Evolutionary conservation across 2,113 vertebrate species (phyloP).

Genomic region (Actenoides lindsayi): DNA sequence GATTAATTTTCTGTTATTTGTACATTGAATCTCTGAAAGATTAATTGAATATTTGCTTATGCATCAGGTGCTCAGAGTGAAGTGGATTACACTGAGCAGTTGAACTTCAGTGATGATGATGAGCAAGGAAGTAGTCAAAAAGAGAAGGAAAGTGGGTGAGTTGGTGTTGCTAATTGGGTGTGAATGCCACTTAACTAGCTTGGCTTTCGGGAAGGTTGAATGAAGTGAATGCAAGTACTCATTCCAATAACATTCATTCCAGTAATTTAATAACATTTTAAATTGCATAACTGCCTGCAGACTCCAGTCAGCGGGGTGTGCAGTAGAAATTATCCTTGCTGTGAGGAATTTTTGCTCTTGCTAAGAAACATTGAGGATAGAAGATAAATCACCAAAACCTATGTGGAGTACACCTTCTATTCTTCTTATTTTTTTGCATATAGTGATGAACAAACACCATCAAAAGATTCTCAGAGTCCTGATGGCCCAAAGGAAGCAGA

Average conservation of each 20-base stretch:
- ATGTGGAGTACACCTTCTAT: background rate
- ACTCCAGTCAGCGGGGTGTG: background rate
- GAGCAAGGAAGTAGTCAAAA: slow-evolving; percentile 90
- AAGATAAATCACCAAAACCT: background rate
- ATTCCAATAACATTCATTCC: background rate
- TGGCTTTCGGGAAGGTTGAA: background rate
- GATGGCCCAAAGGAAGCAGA: slow-evolving; percentile 86
- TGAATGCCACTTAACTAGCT: background rate
- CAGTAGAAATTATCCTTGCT: background rate
- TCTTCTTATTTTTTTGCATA: slow-evolving; percentile 19
- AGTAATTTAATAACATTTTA: background rate
- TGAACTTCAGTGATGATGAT: slow-evolving; percentile 99
- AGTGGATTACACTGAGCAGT: slow-evolving; percentile 97
- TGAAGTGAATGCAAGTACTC: background rate
- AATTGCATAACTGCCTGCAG: background rate
- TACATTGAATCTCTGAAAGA: background rate
- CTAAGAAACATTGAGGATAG: background rate
- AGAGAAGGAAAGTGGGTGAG: slow-evolving; percentile 89
- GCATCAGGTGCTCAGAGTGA: slow-evolving; percentile 94
- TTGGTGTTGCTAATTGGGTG: background rate
- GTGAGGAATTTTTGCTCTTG: background rate
- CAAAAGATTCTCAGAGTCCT: slow-evolving; percentile 78
- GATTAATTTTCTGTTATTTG: background rate
- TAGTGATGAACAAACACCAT: slow-evolving; percentile 80
- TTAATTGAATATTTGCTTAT: background rate